Evolutionary conservation across 2,888 invertebrate species (phyloP), one percentile per base, ranked within the genome.

Genomic region (Neria commutata): DNA sequence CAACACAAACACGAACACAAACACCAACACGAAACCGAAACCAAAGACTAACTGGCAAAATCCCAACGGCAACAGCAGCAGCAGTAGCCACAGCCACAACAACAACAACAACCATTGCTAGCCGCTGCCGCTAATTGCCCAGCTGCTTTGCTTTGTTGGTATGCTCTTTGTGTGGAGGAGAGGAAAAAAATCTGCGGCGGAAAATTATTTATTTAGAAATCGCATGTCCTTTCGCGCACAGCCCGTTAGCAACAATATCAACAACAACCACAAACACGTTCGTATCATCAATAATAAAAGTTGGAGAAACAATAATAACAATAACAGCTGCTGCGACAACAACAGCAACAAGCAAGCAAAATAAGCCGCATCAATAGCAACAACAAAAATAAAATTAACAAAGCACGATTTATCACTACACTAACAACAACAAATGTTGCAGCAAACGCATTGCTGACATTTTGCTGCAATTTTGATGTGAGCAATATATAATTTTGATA

Each of bases 1-100:
- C 4, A 42, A 19, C 14, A 24, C 34, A 25, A 45, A 51, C 56
- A 58, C 51, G 54, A 65, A 63, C 62, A 56, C 56, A 57, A 53
- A 3, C 50, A 59, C 37, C 21, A 50, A 46, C 45, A 47, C 45
- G 33, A 53, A 47, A 60, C 17, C 33, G 51, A 25, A 60, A 61
- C 50, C 56, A 54, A 53, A 63, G 62, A 60, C 64, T 50, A 58
- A 59, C 63, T 61, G 21, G 19, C 10, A 19, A 17, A n/a, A n/a
- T n/a, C n/a, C 42, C 34, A 46, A 34, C 17, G 17, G 8, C 14
- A 16, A 1, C 26, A 50, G 33, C 17, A 42, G 40, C 14, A 40
- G 45, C 14, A 48, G 34, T 23, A 40, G 34, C 49, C 21, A 21
- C 42, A 34, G 10, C 37, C 29, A 14, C 25, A 48, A 5, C 33